Evolutionary conservation across 2,113 vertebrate genomes (phyloP).

Genomic region (Trichomycterus rosablanca): DNA sequence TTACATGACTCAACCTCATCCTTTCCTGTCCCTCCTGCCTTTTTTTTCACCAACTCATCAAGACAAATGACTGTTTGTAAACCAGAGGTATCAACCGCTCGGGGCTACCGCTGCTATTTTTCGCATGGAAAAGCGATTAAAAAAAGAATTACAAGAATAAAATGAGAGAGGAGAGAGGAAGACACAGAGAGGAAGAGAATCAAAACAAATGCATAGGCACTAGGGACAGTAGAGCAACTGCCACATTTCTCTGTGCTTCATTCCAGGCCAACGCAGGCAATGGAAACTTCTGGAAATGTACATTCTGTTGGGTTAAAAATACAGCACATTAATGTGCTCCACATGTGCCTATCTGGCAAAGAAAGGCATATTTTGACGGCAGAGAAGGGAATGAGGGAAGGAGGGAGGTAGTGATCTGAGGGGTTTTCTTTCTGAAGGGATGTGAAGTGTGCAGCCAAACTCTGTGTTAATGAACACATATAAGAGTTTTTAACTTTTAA

Average conservation of each 20-base stretch:
- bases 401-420: conserved; percentile 32
- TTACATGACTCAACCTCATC: conserved; percentile 48
- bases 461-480: no score
- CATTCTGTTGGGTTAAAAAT: conserved; percentile 76
- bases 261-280: conserved; percentile 65
- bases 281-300: conserved; percentile 77
- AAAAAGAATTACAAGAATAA: conserved; percentile 41
- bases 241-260: conserved; percentile 62
- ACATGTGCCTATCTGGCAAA: conserved; percentile 71
- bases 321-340: conserved; percentile 73
- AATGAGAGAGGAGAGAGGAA: conserved; percentile 32
- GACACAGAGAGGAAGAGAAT: conserved; percentile 36
- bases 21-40: conserved; percentile 45
- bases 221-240: conserved; percentile 41
- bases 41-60: conserved; percentile 61
- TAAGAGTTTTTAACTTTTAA: no score
- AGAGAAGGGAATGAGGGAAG: conserved; percentile 41
- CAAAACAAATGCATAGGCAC: conserved; percentile 50
- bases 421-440: conserved; percentile 38
- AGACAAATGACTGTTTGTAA: conserved; percentile 70
- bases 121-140: conserved; percentile 39
- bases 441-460: conserved; percentile 17
- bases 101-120: conserved; percentile 50
- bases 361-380: conserved; percentile 65
- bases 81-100: conserved; percentile 63